Evolutionary conservation across 1,140 invertebrate genomes (phyloP), one percentile per base, ranked within the genome.

Genomic region (Ruditapes philippinarum): DNA sequence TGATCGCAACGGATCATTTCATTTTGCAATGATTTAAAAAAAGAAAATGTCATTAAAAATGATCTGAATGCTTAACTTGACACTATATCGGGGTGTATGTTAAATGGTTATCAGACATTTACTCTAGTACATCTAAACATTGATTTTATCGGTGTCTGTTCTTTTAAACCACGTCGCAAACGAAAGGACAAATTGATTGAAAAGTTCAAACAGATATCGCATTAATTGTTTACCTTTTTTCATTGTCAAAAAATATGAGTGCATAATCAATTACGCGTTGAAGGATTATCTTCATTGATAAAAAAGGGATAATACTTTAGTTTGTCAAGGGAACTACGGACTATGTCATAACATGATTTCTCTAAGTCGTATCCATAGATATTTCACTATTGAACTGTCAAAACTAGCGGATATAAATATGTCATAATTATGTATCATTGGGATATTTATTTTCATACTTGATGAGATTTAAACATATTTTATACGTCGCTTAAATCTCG

Each of bases 41-140:
- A 70, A 22, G 33, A 70, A 70, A 38, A 70, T 70, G 65, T 70
- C 22, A 70, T 62, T n/a, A n/a, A 28, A 62, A 28, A 62, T 62
- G 25, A 62, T 62, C 57, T 62, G 57, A 28, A 62, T 62, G 28
- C n/a, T 62, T 70, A 38, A 40, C 65, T 19, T 38, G 33, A 38
- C 33, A 36, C 38, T 70, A 70, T 38, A 70, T 11, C 65, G 5
- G 33, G 33, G 62, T 31, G 28, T 70, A 70, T 70, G 36, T 70
- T n/a, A 62, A 70, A 70, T 38, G 65, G 65, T 70, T 70, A 70
- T 70, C 65, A n/a, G 33, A 2, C 12, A 38, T 38, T 17, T 11
- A 28, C 11, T 4, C 33, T 4, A 38, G 5, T 31, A 19, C 28
- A 38, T 4, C 36, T 1, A 2, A 19, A 40, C 36, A 70, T 70